phyloP scores from a whole-genome alignment of 2,888 invertebrate genomes.

The Poecilobothrus nobilitatus region DNA sequence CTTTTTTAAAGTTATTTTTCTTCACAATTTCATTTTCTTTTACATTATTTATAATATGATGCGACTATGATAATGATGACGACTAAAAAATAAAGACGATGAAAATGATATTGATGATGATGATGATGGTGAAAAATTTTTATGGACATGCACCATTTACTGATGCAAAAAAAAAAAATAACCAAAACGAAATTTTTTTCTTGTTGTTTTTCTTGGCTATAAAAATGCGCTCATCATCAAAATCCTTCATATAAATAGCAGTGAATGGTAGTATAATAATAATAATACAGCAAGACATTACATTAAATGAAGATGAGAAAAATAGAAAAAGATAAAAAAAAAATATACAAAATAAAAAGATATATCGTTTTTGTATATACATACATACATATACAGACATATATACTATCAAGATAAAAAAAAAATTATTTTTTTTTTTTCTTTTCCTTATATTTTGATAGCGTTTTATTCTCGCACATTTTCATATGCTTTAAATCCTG shows the following conservation, averaged over 20 bases:
- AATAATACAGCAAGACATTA: neutral
- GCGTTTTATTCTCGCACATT: neutral
- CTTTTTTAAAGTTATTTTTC: no score
- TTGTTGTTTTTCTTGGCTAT: neutral
- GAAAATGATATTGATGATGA: no score
- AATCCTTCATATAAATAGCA: neutral
- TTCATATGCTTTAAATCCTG: no score
- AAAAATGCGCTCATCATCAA: slow-evolving; percentile 3
- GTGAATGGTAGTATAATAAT: neutral
- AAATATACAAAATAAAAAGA: no score
- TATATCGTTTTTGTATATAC: no score
- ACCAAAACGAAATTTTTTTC: no score
- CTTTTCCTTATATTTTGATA: neutral
- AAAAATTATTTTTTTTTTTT: no score
- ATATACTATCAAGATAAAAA: no score
- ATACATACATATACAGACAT: neutral
- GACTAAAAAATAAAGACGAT: no score
- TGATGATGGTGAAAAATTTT: neutral
- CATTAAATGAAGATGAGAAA: neutral
- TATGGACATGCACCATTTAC: slow-evolving; percentile 1
- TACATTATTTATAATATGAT: neutral
- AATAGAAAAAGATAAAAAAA: no score
- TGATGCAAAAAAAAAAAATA: neutral
- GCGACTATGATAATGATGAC: neutral
- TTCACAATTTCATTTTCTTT: neutral